Percentiles rank a stretch among this genome's conserved stretches.
phyloP scores from a whole-genome alignment of 2,113 vertebrate genomes.

The Varanus salvator region DNA sequence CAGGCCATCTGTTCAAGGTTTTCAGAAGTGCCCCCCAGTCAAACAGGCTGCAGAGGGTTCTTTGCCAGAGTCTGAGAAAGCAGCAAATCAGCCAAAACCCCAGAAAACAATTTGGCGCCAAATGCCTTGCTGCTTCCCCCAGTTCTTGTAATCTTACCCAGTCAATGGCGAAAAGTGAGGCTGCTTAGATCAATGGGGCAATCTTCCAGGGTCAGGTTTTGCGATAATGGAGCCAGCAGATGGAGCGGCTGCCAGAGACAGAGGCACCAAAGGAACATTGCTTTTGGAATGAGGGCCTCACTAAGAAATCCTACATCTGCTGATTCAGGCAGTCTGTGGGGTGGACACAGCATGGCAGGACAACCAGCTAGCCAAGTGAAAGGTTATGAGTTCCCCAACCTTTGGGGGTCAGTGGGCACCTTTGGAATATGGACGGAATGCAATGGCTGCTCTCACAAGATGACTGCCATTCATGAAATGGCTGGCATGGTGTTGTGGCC shows the following conservation, averaged over 20 bases:
- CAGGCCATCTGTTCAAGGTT: background rate
- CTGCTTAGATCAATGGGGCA: conserved; percentile 38
- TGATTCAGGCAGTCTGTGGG: no score
- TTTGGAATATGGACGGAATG: no score
- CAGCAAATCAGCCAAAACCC: conserved; percentile 37
- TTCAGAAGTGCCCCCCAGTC: background rate
- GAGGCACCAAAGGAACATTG: background rate
- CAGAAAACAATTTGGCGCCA: conserved; percentile 38
- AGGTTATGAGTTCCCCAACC: no score
- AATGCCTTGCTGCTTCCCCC: conserved; percentile 37
- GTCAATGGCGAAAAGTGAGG: conserved; percentile 60
- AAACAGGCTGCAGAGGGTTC: background rate
- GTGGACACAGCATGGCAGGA: background rate
- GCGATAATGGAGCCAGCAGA: conserved; percentile 27
- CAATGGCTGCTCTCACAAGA: no score
- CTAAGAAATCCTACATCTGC: background rate
- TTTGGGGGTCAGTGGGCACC: no score
- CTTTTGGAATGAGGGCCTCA: background rate
- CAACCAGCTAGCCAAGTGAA: background rate
- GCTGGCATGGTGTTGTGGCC: no score
- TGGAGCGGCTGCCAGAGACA: conserved; percentile 60
- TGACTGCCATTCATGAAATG: no score
- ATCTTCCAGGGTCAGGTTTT: conserved; percentile 30
- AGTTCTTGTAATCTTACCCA: conserved; percentile 68
- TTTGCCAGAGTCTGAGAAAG: conserved; percentile 25